A percentile compares a stretch with the other conserved stretches of the same genome.
Evolutionary conservation across 2,113 vertebrate species (phyloP).

Genomic region (Ancistrus triradiatus): DNA sequence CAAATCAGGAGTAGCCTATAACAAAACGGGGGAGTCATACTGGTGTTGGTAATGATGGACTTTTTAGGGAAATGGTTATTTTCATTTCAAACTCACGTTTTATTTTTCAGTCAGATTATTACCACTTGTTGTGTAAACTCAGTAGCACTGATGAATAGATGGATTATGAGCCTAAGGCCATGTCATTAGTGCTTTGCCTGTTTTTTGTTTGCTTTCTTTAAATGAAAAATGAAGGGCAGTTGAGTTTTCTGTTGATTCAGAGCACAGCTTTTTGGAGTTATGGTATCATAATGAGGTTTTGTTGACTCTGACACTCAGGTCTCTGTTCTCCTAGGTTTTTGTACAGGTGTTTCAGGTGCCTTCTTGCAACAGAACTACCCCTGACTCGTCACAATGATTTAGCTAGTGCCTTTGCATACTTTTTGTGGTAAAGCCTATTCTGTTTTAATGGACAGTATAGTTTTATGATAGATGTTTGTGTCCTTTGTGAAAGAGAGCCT

Average conservation of each 20-base stretch:
- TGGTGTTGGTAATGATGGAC: no score
- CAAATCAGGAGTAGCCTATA: no score
- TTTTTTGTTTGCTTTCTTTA: constrained; percentile 62
- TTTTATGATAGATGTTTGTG: constrained; percentile 51
- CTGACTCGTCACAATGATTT: background rate
- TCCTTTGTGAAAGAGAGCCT: background rate
- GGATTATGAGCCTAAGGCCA: constrained; percentile 46
- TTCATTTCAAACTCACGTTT: no score
- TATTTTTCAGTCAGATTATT: background rate
- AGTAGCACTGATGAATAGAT: constrained; percentile 55
- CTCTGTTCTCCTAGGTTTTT: constrained; percentile 35
- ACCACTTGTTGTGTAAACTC: constrained; percentile 44
- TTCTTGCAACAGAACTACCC: background rate
- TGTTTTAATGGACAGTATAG: constrained; percentile 45
- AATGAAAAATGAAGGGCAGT: constrained; percentile 59
- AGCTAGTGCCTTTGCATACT: background rate
- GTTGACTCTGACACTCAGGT: constrained; percentile 41
- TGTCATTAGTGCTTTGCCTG: constrained; percentile 49
- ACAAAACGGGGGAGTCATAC: no score
- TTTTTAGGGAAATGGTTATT: no score
- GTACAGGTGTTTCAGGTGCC: constrained; percentile 40
- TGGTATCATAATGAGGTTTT: constrained; percentile 48
- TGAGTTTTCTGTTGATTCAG: constrained; percentile 57
- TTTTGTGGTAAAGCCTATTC: constrained; percentile 30
- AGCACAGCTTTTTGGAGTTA: constrained; percentile 30